phyloP scores from a whole-genome alignment of 2,888 invertebrate species.

The Lamellibrachia satsuma region DNA sequence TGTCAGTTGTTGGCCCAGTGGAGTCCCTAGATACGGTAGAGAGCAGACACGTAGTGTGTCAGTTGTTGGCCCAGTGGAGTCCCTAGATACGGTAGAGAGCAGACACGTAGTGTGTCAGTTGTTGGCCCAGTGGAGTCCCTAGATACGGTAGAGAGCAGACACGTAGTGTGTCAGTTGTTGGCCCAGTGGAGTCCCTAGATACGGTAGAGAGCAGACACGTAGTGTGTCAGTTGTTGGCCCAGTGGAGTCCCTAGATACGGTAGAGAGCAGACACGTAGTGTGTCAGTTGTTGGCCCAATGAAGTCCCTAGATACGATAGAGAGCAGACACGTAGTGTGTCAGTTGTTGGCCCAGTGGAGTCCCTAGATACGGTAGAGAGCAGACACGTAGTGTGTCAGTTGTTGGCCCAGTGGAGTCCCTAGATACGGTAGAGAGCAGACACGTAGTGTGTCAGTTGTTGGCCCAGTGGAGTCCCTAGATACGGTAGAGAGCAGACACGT shows the following conservation, averaged over 20 bases:
- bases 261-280: neutral
- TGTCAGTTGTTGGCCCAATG: too few species aligned
- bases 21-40: neutral
- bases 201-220: too few species aligned
- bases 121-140: neutral
- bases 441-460: neutral
- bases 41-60: too few species aligned
- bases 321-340: neutral
- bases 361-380: neutral
- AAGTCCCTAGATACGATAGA: too few species aligned
- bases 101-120: neutral
- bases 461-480: neutral
- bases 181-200: too few species aligned
- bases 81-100: too few species aligned
- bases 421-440: too few species aligned
- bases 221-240: neutral
- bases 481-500: neutral
- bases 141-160: neutral
- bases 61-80: too few species aligned
- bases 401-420: too few species aligned
- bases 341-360: neutral
- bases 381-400: too few species aligned
- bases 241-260: neutral
- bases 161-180: too few species aligned
- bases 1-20: neutral